Conservation (phyloP, 35 echinoderm and acorn worm species). For the Amphiura filiformis region DNA sequence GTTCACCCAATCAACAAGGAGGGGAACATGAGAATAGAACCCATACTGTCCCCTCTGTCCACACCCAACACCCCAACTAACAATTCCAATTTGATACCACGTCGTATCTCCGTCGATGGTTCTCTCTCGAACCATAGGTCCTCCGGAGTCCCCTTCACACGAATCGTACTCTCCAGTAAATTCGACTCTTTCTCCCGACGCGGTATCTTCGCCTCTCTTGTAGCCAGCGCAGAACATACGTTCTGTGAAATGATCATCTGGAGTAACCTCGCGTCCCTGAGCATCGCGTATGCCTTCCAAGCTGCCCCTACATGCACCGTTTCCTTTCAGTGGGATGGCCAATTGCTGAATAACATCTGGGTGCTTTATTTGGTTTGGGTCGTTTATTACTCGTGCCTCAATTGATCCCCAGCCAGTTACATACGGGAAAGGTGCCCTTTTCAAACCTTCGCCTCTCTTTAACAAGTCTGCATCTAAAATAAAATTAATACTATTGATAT, state of each 20-base stretch:
- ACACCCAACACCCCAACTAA: constrained; percentile 83
- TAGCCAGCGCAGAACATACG: constrained; percentile 73
- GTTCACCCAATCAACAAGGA: background rate
- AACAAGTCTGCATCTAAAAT: background rate
- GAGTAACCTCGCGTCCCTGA: background rate
- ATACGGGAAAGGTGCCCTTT: background rate
- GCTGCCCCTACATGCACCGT: background rate
- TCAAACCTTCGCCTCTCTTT: background rate
- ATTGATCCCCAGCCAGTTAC: background rate
- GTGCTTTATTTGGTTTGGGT: background rate
- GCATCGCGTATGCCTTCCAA: background rate
- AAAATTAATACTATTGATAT: background rate
- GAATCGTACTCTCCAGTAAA: constrained; percentile 14
- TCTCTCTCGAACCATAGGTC: background rate
- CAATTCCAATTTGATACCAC: constrained; percentile 63
- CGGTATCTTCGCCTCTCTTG: background rate
- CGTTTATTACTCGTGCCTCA: background rate
- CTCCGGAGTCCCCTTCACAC: constrained; percentile 68
- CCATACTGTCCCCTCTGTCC: constrained; percentile 49
- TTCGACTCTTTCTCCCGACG: background rate
- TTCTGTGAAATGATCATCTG: background rate
- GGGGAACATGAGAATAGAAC: constrained; percentile 39
- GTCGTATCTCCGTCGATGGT: background rate
- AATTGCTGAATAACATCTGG: constrained; percentile 43
- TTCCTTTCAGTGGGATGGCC: constrained; percentile 2